A percentile compares a stretch with the other conserved stretches of the same genome.
phyloP scores from a whole-genome alignment of 1,140 invertebrate genomes.

The Musca vetustissima region DNA sequence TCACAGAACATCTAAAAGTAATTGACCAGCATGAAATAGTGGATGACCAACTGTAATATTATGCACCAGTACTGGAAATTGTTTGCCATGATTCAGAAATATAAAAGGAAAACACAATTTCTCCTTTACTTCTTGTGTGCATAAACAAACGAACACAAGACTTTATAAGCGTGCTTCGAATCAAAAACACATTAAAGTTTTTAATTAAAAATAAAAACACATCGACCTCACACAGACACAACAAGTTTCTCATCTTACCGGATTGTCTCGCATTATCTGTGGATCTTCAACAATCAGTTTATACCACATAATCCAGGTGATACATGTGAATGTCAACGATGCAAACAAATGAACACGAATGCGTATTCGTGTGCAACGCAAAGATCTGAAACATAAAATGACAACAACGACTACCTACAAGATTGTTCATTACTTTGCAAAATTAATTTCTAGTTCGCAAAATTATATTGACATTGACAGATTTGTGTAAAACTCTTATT shows the following conservation, averaged over 20 bases:
- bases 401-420: background rate
- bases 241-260: constrained; percentile 50
- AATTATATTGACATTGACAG: no score
- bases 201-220: background rate
- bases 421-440: background rate
- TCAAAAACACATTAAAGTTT: background rate
- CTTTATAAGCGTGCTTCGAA: background rate
- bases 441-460: no score
- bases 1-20: constrained; percentile 93
- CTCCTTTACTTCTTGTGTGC: background rate
- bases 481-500: background rate
- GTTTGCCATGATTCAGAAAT: background rate
- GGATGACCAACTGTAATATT: constrained; percentile 73
- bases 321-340: constrained; percentile 76
- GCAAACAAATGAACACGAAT: constrained; percentile 87
- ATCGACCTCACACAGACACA: background rate
- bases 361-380: constrained; percentile 75
- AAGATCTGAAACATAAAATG: constrained; percentile 55
- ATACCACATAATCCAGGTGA: constrained; percentile 64
- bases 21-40: constrained; percentile 85
- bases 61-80: constrained; percentile 73
- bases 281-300: constrained; percentile 57
- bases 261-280: constrained; percentile 57
- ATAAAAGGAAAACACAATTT: background rate
- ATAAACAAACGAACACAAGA: background rate